phyloP scores from a whole-genome alignment of 2,888 invertebrate species.

The Heliconius cydno region DNA sequence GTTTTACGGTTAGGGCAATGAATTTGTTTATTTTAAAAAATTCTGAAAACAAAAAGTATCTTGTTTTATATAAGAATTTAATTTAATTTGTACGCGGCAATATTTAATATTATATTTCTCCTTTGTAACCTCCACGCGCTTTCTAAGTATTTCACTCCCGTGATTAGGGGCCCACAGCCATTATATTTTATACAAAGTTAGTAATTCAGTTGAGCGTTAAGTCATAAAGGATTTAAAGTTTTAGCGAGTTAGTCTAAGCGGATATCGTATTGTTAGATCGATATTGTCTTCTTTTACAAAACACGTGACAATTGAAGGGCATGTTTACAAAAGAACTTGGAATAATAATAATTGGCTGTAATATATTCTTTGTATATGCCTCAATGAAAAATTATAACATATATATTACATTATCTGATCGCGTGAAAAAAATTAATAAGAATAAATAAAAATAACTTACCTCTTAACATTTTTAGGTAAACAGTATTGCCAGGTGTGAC shows the following conservation, averaged over 20 bases:
- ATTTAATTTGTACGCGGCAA: no score
- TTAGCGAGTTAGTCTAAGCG: conserved; percentile 21
- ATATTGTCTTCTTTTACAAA: conserved; percentile 10
- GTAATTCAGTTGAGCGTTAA: neutral
- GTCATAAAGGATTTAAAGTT: conserved; percentile 6
- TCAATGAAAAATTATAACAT: no score
- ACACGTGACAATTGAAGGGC: conserved; percentile 16
- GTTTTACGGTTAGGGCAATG: neutral
- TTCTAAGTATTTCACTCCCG: no score
- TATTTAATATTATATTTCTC: no score
- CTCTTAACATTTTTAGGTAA: conserved; percentile 63
- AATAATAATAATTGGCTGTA: no score
- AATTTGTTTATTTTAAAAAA: neutral
- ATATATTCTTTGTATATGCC: no score
- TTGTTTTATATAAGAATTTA: neutral
- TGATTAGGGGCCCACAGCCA: no score
- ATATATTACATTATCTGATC: no score
- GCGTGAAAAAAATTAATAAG: neutral
- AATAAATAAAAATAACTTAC: conserved; percentile 52
- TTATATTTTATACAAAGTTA: no score
- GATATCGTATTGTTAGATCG: conserved; percentile 15
- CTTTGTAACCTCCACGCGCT: no score
- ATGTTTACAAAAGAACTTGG: neutral
- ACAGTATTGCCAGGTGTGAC: conserved; percentile 86
- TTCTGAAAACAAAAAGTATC: neutral